Evolutionary conservation across 2,888 invertebrate species (phyloP).

Genomic region (Lycia hirtaria): DNA sequence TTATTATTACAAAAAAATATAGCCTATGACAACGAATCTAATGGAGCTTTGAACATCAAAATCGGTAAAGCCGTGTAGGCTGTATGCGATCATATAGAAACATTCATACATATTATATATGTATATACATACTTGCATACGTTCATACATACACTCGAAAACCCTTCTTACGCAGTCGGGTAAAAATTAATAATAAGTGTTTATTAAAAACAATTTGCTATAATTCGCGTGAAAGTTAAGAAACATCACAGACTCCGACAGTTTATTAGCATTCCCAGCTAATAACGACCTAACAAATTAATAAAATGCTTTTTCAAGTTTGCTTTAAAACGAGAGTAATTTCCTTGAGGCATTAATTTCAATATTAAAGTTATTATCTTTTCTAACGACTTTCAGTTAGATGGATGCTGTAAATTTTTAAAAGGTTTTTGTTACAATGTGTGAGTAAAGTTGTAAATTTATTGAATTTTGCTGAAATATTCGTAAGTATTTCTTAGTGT

Average conservation of each 20-base stretch:
- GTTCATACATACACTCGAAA: not conserved
- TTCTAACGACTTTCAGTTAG: slow-evolving; percentile 45
- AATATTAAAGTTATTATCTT: slow-evolving; percentile 45
- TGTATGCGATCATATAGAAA: too few species aligned
- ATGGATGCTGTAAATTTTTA: slow-evolving; percentile 48
- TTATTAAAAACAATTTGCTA: slow-evolving; percentile 8
- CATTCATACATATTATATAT: too few species aligned
- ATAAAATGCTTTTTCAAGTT: slow-evolving; percentile 32
- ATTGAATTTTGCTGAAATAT: too few species aligned
- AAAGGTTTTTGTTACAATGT: slow-evolving; percentile 32
- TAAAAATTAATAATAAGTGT: slow-evolving; percentile 8
- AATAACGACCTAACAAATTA: slow-evolving; percentile 38
- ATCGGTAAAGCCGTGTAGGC: too few species aligned
- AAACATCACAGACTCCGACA: slow-evolving; percentile 16
- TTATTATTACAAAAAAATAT: too few species aligned
- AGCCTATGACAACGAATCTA: too few species aligned
- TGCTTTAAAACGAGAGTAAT: slow-evolving; percentile 42
- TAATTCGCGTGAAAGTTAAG: slow-evolving; percentile 18
- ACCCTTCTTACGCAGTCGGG: not conserved
- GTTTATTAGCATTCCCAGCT: slow-evolving; percentile 36
- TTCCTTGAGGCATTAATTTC: slow-evolving; percentile 39
- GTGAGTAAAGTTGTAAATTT: too few species aligned
- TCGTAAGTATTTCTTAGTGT: too few species aligned
- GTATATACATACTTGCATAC: too few species aligned
- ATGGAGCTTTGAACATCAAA: too few species aligned